phyloP scores from a whole-genome alignment of 2,888 invertebrate species.

The Panorpa germanica region DNA sequence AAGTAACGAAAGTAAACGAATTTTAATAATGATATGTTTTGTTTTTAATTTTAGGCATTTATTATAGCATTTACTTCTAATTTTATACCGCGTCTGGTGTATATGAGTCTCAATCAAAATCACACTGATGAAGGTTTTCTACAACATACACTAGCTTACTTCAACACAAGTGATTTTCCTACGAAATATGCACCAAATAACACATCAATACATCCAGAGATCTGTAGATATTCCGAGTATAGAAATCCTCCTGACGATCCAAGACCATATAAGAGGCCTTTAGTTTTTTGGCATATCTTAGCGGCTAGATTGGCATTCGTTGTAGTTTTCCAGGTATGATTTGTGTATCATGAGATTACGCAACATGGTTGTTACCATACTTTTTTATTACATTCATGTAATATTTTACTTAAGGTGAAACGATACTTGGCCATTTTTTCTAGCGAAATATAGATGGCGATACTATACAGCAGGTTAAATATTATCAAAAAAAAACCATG shows the following conservation, averaged over 20 bases:
- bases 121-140: conserved; percentile 40
- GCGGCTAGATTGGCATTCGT: conserved; percentile 56
- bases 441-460: too few relatives aligned
- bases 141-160: conserved; percentile 46
- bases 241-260: conserved; percentile 33
- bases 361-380: not conserved
- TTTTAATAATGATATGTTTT: too few relatives aligned
- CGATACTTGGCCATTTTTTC: too few relatives aligned
- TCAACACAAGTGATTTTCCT: conserved; percentile 40
- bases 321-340: conserved; percentile 44
- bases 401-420: too few relatives aligned
- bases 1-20: too few relatives aligned
- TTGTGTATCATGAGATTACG: too few relatives aligned
- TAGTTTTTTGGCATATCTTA: conserved; percentile 54
- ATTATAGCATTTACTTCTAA: conserved; percentile 74
- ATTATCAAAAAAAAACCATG: too few relatives aligned
- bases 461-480: too few relatives aligned
- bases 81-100: conserved; percentile 61
- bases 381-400: too few relatives aligned
- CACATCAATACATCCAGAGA: conserved; percentile 21
- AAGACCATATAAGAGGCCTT: conserved; percentile 36
- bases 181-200: conserved; percentile 19
- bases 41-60: conserved; percentile 48
- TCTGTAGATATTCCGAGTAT: conserved; percentile 49
- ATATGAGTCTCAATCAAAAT: conserved; percentile 28